phyloP scores from a whole-genome alignment of 2,888 invertebrate genomes.

The Parnassius apollo region DNA sequence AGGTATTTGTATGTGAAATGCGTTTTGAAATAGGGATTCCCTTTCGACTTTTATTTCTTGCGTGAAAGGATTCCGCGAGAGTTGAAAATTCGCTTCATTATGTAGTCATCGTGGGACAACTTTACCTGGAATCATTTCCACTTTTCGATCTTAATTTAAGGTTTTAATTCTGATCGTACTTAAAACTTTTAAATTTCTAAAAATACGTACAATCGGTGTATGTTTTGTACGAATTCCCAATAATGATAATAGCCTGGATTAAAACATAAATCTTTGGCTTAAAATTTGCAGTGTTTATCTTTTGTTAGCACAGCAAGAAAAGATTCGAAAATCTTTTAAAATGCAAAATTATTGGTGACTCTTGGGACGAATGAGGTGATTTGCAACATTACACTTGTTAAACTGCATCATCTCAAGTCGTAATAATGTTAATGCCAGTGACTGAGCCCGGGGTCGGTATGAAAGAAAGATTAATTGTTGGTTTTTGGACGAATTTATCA shows the following conservation, averaged over 20 bases:
- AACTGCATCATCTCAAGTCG: too few species aligned
- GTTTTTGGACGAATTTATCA: too few species aligned
- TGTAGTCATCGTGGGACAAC: conserved; percentile 33
- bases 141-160: conserved; percentile 25
- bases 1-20: conserved; percentile 81
- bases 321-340: too few species aligned
- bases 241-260: conserved; percentile 3
- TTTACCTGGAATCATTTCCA: conserved; percentile 28
- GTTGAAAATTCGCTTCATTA: conserved; percentile 41
- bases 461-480: too few species aligned
- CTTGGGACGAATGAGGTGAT: too few species aligned
- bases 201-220: conserved; percentile 3
- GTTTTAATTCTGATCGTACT: conserved; percentile 23
- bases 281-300: neutral
- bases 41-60: conserved; percentile 69
- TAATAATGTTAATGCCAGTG: too few species aligned
- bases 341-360: too few species aligned
- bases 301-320: neutral
- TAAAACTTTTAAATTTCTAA: conserved; percentile 19
- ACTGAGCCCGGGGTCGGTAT: too few species aligned
- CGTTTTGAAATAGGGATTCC: conserved; percentile 75
- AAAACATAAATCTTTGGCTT: conserved; percentile 18
- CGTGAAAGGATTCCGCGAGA: conserved; percentile 39
- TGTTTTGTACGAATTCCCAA: conserved; percentile 7
- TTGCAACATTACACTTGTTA: too few species aligned